Conservation (phyloP, 2,113 vertebrate species). For the Nettapus auritus region DNA sequence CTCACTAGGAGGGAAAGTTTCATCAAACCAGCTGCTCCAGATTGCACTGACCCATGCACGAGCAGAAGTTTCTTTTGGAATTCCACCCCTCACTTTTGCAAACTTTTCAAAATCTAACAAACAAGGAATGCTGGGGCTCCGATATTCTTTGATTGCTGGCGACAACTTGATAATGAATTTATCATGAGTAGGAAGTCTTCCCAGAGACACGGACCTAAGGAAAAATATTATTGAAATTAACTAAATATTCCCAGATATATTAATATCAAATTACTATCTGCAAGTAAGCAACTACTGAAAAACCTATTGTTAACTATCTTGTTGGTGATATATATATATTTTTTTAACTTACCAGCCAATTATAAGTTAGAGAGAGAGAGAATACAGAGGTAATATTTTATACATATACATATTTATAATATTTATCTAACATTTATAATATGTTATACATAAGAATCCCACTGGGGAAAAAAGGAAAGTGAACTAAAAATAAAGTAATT, state of each 20-base stretch:
- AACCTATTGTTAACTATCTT: not conserved
- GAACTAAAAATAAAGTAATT: not conserved
- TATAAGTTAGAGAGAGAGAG: not conserved
- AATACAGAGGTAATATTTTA: not conserved
- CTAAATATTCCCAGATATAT: not conserved
- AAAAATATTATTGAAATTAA: not conserved
- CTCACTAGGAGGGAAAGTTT: constrained; percentile 22
- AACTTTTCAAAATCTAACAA: constrained; percentile 74
- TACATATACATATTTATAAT: not conserved
- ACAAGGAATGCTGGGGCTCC: constrained; percentile 62
- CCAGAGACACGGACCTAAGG: constrained; percentile 38
- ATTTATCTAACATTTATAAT: not conserved
- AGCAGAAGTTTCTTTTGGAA: constrained; percentile 18
- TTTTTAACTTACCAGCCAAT: not conserved
- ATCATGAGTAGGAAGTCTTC: constrained; percentile 37
- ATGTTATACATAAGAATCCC: not conserved
- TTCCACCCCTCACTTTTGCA: constrained; percentile 23
- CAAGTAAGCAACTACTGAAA: not conserved
- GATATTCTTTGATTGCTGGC: not conserved
- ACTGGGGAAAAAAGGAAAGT: not conserved
- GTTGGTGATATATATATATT: not conserved
- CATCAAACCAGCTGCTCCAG: constrained; percentile 65
- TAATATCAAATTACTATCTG: not conserved
- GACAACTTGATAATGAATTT: constrained; percentile 46
- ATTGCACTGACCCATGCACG: constrained; percentile 49